Evolutionary conservation across 2,797 vertebrate species (phyloP).

Genomic region (Kryptopterus vitreolus): DNA sequence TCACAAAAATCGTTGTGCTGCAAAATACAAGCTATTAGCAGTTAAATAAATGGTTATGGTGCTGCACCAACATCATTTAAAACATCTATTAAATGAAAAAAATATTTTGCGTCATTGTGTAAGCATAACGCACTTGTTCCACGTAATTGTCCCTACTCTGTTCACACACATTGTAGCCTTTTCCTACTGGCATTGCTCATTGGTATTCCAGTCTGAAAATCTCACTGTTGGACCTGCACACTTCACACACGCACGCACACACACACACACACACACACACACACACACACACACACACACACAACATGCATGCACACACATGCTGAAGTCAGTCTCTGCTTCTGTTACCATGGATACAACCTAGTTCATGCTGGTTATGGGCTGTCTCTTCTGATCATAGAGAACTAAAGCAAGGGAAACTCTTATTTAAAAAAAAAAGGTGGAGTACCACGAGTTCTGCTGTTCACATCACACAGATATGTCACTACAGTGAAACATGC

Average conservation of each 20-base stretch:
- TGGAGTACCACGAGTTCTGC: slow-evolving; percentile 27
- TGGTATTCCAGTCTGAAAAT: slow-evolving; percentile 54
- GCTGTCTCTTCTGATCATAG: slow-evolving; percentile 44
- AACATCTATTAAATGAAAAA: not conserved
- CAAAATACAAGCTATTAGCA: not conserved
- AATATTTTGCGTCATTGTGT: not conserved
- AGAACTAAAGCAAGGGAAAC: slow-evolving; percentile 47
- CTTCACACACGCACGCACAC: slow-evolving; percentile 36
- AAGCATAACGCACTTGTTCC: not conserved
- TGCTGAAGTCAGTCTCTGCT: slow-evolving; percentile 70
- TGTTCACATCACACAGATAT: slow-evolving; percentile 18
- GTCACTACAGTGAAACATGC: not conserved
- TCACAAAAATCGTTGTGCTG: not conserved
- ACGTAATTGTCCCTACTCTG: not conserved
- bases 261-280: slow-evolving; percentile 16
- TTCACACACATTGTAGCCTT: slow-evolving; percentile 15
- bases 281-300: slow-evolving; percentile 42
- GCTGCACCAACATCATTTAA: not conserved
- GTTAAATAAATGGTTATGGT: not conserved
- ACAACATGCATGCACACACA: slow-evolving; percentile 35
- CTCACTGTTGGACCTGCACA: slow-evolving; percentile 54
- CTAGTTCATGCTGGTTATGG: slow-evolving; percentile 50
- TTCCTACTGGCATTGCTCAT: slow-evolving; percentile 37
- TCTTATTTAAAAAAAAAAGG: slow-evolving; percentile 22
- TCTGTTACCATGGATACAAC: slow-evolving; percentile 63